Evolutionary conservation across 1,140 invertebrate genomes (phyloP).

Genomic region (Cotesia chilonis): DNA sequence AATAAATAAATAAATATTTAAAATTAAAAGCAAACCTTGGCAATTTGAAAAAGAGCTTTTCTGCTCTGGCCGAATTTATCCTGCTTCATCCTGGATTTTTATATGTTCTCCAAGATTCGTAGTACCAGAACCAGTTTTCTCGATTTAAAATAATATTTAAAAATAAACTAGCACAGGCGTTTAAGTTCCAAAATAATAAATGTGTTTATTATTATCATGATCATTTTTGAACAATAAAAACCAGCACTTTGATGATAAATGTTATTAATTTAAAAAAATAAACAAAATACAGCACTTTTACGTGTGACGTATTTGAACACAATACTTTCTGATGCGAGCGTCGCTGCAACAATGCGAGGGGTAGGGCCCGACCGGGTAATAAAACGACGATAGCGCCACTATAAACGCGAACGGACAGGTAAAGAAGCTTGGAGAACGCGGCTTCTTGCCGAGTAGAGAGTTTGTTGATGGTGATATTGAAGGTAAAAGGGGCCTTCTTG

Average conservation of each 20-base stretch:
- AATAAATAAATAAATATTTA: not conserved
- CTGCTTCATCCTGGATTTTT: conserved; percentile 60
- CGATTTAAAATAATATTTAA: not conserved
- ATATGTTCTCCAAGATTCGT: conserved; percentile 24
- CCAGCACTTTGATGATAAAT: not conserved
- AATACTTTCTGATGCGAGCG: conserved; percentile 53
- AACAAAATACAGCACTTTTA: conserved; percentile 31
- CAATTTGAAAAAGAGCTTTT: conserved; percentile 69
- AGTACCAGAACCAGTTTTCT: conserved; percentile 1
- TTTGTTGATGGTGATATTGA: conserved; percentile 12
- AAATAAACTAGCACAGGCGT: not conserved
- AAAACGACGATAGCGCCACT: conserved; percentile 51
- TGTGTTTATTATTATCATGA: not conserved
- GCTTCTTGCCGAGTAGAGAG: not conserved
- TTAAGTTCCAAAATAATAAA: not conserved
- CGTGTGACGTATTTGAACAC: conserved; percentile 32
- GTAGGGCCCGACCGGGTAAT: conserved; percentile 50
- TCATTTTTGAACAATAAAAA: not conserved
- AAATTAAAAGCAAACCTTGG: conserved; percentile 61
- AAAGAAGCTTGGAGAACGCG: conserved; percentile 36
- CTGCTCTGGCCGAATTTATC: conserved; percentile 53
- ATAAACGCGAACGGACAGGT: conserved; percentile 51
- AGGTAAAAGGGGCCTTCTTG: conserved; percentile 7
- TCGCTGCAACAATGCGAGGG: conserved; percentile 60
- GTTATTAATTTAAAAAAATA: not conserved